Evolutionary conservation across 2,888 invertebrate species (phyloP), one percentile per base, ranked within the genome.

Genomic region (Caenorhabditis afra): DNA sequence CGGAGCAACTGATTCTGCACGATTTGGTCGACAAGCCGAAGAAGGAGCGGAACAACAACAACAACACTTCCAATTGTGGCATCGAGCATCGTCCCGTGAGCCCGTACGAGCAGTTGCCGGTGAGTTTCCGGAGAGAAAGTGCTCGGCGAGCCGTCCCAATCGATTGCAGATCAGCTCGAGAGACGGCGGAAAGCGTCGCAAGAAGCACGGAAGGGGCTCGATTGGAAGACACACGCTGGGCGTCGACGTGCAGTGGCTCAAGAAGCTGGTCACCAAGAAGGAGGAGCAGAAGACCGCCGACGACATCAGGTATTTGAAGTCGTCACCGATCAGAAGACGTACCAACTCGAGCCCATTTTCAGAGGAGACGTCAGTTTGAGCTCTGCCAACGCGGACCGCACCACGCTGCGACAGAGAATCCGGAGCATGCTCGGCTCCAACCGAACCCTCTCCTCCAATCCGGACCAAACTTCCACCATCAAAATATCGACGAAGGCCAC

Each of bases 201-300:
- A 86, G 75, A 86, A 87, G 68, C 89, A 89, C 55, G 83, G 79
- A 12, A 82, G 90, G n/a, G 87, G 86, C 16, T 82, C 86, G 4
- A 70, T 78, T 8, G 85, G 82, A 10, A 73, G 90, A 1, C 90
- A 90, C 57, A 90, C 90, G 1, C 58, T 90, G 12, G 89, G 86
- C 10, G 89, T 90, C 18, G 90, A 90, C 76, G 87, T 89, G 14
- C 84, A 87, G 49, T 90, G 89, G 89, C 65, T 90, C 50, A 89
- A 90, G 62, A 80, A 74, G 50, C 65, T 84, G 12, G 82, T 85
- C 1, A 78, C 79, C 1, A 75, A 81, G 16, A 81, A 79, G 49
- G 76, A 83, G 12, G 79, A 81, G 47, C 57, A 75, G 45, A 58
- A 73, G 47, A 67, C 37, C 14, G 41, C 49, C 16, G 65, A 79